Evolutionary conservation across 2,888 invertebrate species (phyloP), one percentile per base, ranked within the genome.

Genomic region (Chrysomela aeneicollis): DNA sequence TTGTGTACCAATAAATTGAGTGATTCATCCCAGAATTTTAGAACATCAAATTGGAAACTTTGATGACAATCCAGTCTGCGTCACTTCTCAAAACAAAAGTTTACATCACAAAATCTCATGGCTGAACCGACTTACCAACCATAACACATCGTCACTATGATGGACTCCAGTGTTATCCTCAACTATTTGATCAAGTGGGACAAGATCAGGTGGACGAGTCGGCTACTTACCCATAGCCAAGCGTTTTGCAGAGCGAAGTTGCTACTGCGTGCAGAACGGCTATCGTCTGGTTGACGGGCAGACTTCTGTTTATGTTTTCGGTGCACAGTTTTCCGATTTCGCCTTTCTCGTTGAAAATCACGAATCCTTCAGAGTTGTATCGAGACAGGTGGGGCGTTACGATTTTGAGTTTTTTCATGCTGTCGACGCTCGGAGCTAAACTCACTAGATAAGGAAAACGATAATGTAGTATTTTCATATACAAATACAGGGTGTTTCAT

Each of bases 291-390:
- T 82, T 82, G n/a, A 71, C 66, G 0, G 88, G 85, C 37, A 87
- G 76, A 52, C 85, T 86, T 15, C 84, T 84, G 75, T 92, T 92
- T 66, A 93, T 84, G 55, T 92, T 92, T 76, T 92, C 91, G 0
- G 92, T 90, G 79, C 94, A 94, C 37, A 94, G 83, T 83, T 94
- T 94, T 57, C 94, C 93, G 55, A 88, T 86, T 57, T 87, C 87
- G 5, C 94, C 93, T 76, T 92, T 91, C 82, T 94, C 94, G 73
- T 92, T 91, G 85, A 94, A 94, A 68, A 93, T 87, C 2, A 94
- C 92, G 82, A 89, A 93, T n/a, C 95, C 95, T 70, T 90, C 90
- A 61, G 89, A 86, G 74, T 86, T 87, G 75, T 93, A 92, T 63
- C 88, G 86, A 0, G 88, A 85, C 51, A 90, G 87, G 77, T 92